Evolutionary conservation across 1,140 invertebrate species (phyloP).

Genomic region (roundworm (Caenorhabditis elegans)): DNA sequence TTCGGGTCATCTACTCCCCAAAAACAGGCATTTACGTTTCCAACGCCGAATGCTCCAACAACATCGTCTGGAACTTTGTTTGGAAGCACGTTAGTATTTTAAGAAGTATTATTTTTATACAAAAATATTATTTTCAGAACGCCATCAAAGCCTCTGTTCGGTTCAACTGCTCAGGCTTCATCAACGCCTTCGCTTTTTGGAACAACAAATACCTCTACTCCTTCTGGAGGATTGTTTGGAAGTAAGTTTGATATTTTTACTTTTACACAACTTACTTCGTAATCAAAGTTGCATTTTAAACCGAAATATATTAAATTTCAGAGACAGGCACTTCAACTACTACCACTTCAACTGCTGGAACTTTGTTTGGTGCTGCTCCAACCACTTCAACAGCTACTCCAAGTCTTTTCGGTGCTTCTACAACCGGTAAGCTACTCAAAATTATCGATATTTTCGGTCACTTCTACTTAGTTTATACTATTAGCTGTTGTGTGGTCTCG

Average conservation of each 20-base stretch:
- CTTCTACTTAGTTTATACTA: constrained; percentile 1
- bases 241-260: background rate
- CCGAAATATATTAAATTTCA: background rate
- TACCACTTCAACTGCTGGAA: constrained; percentile 1
- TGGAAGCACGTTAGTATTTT: background rate
- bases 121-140: background rate
- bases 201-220: background rate
- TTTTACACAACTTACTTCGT: background rate
- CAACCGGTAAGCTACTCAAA: background rate
- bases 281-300: background rate
- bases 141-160: constrained; percentile 29
- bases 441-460: background rate
- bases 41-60: background rate
- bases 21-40: background rate
- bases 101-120: too few relatives aligned
- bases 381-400: background rate
- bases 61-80: background rate
- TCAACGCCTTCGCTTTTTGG: constrained; percentile 1
- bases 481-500: background rate
- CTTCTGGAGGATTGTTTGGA: constrained; percentile 27
- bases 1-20: background rate
- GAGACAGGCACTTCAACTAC: background rate
- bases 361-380: constrained; percentile 4
- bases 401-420: background rate
- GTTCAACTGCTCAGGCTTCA: background rate